Percentiles rank a stretch among this genome's conserved stretches.
Conservation (phyloP, 2,113 vertebrate genomes). For the Pseudorhombus dupliciocellatus region DNA sequence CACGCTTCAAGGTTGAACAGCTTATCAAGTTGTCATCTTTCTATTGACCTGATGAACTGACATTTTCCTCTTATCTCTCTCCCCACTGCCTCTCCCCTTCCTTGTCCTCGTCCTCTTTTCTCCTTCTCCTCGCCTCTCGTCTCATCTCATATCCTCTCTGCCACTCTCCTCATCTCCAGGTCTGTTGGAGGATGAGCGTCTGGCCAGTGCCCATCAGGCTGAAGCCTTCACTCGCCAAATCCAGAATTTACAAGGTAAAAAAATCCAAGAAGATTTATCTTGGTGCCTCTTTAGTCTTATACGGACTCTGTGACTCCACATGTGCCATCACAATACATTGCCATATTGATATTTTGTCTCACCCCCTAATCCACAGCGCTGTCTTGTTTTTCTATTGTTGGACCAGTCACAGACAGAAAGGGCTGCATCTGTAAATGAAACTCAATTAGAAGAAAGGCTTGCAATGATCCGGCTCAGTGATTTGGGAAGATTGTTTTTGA, state of each 20-base stretch:
- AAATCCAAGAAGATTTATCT: not conserved
- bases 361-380: too few relatives aligned
- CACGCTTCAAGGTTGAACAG: conserved; percentile 56
- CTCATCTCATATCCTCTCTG: not conserved
- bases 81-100: conserved; percentile 1
- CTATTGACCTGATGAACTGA: conserved; percentile 44
- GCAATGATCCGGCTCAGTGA: too few relatives aligned
- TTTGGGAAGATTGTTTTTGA: not conserved
- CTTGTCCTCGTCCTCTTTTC: conserved; percentile 22
- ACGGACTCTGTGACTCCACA: too few relatives aligned
- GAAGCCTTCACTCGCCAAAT: conserved; percentile 87
- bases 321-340: too few relatives aligned
- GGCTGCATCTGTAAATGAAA: too few relatives aligned
- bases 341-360: too few relatives aligned
- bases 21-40: conserved; percentile 67
- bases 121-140: conserved; percentile 6
- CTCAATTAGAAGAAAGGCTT: too few relatives aligned
- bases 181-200: conserved; percentile 89
- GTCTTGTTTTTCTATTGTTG: too few relatives aligned
- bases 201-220: conserved; percentile 88
- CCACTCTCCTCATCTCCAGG: conserved; percentile 69
- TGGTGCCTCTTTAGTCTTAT: too few relatives aligned
- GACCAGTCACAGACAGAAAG: too few relatives aligned
- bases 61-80: conserved; percentile 51
- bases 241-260: conserved; percentile 84